phyloP scores from a whole-genome alignment of 2,113 vertebrate species.

The human region DNA sequence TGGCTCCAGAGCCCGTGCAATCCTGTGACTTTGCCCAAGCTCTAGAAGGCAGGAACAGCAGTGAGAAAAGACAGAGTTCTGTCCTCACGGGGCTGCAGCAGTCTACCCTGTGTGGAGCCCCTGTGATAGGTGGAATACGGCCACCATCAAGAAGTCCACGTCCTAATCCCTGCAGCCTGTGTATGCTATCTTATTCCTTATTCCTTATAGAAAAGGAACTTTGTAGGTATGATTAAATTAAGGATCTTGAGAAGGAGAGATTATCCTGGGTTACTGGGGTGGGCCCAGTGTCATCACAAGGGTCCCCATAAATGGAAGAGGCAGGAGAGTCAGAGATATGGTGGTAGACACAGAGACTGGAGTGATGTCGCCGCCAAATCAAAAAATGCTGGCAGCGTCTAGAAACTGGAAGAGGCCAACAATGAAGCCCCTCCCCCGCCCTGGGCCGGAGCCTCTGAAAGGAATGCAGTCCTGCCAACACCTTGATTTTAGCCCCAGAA shows the following conservation, averaged over 20 bases:
- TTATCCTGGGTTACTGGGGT: not conserved
- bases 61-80: not conserved
- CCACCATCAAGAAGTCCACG: not conserved
- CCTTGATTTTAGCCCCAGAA: not conserved
- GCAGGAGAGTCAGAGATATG: not conserved
- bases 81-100: fast-evolving
- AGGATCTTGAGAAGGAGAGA: not conserved
- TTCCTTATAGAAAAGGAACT: not conserved
- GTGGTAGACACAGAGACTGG: not conserved
- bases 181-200: not conserved
- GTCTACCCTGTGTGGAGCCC: not conserved
- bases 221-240: not conserved
- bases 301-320: not conserved
- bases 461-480: not conserved
- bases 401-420: not conserved
- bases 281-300: too few relatives aligned
- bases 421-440: not conserved
- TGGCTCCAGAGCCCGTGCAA: fast-evolving
- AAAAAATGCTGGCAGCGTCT: not conserved
- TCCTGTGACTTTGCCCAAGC: not conserved
- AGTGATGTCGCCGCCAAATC: not conserved
- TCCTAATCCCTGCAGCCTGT: not conserved
- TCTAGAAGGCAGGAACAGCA: not conserved
- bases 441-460: not conserved
- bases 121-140: not conserved